Percentiles rank a stretch among this genome's conserved stretches.
Evolutionary conservation across 2,113 vertebrate genomes (phyloP).

Genomic region (Muscicapa adusta): DNA sequence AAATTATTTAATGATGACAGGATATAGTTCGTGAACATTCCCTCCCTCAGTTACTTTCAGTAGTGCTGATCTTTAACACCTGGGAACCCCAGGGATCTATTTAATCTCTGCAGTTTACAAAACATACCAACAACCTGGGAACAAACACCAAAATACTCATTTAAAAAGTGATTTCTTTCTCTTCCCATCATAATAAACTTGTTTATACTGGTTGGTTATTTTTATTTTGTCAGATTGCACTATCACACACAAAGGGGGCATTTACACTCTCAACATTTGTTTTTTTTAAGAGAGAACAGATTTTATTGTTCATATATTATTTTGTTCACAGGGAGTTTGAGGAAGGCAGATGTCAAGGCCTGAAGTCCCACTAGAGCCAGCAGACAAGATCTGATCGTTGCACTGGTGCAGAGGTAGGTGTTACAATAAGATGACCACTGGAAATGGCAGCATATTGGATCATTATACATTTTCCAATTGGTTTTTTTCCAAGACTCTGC

Average conservation of each 20-base stretch:
- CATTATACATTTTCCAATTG: not conserved
- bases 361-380: not conserved
- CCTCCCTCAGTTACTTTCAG: not conserved
- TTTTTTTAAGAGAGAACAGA: not conserved
- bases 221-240: not conserved
- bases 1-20: conserved; percentile 19
- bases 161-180: not conserved
- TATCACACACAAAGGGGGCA: not conserved
- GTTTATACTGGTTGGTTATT: not conserved
- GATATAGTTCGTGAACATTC: not conserved
- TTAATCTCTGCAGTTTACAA: conserved; percentile 21
- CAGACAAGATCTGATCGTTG: not conserved
- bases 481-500: not conserved
- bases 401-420: accelerated
- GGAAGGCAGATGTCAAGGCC: not conserved
- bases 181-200: not conserved
- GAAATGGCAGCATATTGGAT: not conserved
- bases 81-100: not conserved
- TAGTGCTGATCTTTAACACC: conserved; percentile 13
- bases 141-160: not conserved
- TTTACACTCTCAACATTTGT: not conserved
- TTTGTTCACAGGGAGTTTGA: not conserved
- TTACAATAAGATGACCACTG: not conserved
- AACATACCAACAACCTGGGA: not conserved
- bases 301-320: not conserved